Percentiles rank a stretch among this genome's conserved stretches.
Evolutionary conservation across 2,797 vertebrate species (phyloP).

Genomic region (Melopsittacus undulatus): DNA sequence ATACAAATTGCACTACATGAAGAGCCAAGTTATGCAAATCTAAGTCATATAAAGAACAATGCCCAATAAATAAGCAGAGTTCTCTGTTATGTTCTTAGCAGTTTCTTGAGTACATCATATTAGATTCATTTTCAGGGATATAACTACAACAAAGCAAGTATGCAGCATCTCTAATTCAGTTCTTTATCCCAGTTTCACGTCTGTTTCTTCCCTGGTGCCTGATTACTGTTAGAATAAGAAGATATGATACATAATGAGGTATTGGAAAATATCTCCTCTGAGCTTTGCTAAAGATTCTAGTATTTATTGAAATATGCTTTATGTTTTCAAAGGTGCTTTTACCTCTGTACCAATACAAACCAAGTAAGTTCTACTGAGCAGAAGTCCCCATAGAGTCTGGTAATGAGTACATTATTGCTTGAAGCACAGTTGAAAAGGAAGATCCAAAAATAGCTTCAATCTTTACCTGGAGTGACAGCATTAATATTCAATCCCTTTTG

Average conservation of each 20-base stretch:
- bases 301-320: constrained; percentile 68
- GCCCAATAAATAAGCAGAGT: not conserved
- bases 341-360: constrained; percentile 2
- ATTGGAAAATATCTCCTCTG: constrained; percentile 57
- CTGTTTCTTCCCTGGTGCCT: constrained; percentile 50
- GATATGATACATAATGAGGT: constrained; percentile 41
- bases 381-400: constrained; percentile 31
- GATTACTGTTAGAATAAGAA: constrained; percentile 57
- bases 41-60: not conserved
- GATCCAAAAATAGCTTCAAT: constrained; percentile 59
- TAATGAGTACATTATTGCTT: constrained; percentile 65
- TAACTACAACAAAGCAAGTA: constrained; percentile 15
- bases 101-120: constrained; percentile 12
- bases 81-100: not conserved
- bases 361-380: constrained; percentile 46
- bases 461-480: constrained; percentile 46
- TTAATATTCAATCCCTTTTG: constrained; percentile 62
- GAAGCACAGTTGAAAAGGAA: constrained; percentile 58
- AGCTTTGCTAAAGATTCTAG: constrained; percentile 62
- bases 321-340: constrained; percentile 55
- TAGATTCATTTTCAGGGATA: not conserved
- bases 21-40: not conserved
- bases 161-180: constrained; percentile 44
- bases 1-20: not conserved
- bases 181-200: constrained; percentile 53